Conservation (phyloP, 2,113 vertebrate species). For the Beaufortia kweichowensis region DNA sequence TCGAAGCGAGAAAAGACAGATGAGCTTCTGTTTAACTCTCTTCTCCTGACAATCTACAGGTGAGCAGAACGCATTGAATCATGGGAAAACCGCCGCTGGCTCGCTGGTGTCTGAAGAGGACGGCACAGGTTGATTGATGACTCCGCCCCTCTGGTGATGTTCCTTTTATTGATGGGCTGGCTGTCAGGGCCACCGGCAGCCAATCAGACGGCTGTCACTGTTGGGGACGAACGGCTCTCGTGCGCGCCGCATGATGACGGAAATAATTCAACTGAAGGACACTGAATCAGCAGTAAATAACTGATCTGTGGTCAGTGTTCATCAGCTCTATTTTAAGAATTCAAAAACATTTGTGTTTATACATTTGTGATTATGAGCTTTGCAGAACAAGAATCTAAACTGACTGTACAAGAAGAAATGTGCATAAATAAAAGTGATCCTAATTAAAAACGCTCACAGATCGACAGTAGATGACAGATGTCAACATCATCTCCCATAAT, state of each 20-base stretch:
- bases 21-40: conserved; percentile 26
- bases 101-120: conserved; percentile 30
- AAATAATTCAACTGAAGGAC: neutral
- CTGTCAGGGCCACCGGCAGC: conserved; percentile 38
- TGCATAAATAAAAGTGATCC: no score
- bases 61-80: conserved; percentile 50
- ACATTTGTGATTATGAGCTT: no score
- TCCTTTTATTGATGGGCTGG: conserved; percentile 62
- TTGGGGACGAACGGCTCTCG: conserved; percentile 54
- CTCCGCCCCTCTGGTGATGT: conserved; percentile 53
- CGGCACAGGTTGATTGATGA: conserved; percentile 52
- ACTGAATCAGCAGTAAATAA: neutral
- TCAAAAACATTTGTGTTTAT: no score
- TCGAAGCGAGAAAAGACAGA: no score
- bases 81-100: conserved; percentile 46
- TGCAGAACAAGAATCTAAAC: no score
- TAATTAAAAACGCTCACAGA: conserved; percentile 29
- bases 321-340: neutral
- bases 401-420: no score
- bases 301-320: neutral
- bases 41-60: conserved; percentile 3
- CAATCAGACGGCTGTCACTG: conserved; percentile 52
- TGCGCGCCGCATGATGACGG: neutral
- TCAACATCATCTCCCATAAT: conserved; percentile 47
- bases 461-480: conserved; percentile 27